Conservation (phyloP, 2,113 vertebrate species). For the Sapayoa aenigma region DNA sequence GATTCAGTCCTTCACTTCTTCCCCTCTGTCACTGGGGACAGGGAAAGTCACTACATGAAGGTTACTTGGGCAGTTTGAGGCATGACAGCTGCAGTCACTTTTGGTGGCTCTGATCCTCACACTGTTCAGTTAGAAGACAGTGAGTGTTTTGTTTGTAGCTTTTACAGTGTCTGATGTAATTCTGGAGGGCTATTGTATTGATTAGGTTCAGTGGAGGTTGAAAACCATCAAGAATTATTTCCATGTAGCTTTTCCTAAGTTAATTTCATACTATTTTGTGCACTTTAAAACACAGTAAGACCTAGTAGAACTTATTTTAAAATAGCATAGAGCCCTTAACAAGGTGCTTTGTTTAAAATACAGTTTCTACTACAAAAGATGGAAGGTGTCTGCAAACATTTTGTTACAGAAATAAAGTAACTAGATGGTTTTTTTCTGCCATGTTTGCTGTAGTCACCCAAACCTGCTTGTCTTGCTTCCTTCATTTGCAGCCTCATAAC, state of each 20-base stretch:
- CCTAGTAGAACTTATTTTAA: not conserved
- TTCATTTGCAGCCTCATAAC: not conserved
- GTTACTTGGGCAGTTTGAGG: not conserved
- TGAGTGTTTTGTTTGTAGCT: not conserved
- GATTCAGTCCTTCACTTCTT: not conserved
- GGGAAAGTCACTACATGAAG: not conserved
- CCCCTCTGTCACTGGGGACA: not conserved
- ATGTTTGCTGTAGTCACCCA: not conserved
- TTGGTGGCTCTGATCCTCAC: not conserved
- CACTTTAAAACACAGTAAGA: not conserved
- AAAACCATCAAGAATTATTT: not conserved
- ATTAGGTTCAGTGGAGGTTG: not conserved
- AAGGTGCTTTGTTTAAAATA: not conserved
- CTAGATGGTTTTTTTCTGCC: not conserved
- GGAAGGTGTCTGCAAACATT: not conserved
- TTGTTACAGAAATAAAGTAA: not conserved
- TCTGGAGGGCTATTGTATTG: not conserved
- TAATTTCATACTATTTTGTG: not conserved
- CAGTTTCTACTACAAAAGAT: not conserved
- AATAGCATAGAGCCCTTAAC: not conserved
- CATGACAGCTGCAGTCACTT: not conserved
- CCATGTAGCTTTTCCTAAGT: not conserved
- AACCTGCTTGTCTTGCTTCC: not conserved
- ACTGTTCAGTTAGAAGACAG: not conserved
- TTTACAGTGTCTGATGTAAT: not conserved